Evolutionary conservation across 2,113 vertebrate species (phyloP).

Genomic region (Thryonomys swinderianus): DNA sequence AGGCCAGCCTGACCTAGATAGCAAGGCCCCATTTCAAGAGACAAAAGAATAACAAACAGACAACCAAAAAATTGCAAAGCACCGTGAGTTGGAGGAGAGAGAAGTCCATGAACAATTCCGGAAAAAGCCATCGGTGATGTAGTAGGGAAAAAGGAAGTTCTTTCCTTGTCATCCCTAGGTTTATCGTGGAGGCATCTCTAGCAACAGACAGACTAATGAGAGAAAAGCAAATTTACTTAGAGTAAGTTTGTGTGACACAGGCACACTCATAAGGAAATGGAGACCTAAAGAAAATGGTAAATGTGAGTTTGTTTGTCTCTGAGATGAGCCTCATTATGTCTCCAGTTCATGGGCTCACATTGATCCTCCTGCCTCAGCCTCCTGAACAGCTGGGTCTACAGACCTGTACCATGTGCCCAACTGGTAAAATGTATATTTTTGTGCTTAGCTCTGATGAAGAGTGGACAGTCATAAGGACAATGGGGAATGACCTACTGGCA

Average conservation of each 20-base stretch:
- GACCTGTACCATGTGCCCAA: not conserved
- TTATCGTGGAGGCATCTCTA: not conserved
- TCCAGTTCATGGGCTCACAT: not conserved
- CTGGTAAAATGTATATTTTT: not conserved
- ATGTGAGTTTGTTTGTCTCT: too few relatives aligned
- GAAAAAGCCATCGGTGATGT: not conserved
- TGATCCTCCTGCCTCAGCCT: not conserved
- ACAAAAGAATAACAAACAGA: not conserved
- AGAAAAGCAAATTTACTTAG: not conserved
- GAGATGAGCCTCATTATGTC: not conserved
- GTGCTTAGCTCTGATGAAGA: not conserved
- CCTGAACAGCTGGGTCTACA: not conserved
- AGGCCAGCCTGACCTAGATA: not conserved
- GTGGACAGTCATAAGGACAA: not conserved
- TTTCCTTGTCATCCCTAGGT: not conserved
- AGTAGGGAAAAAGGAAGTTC: not conserved
- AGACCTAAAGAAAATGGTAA: not conserved
- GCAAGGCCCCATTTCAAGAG: not conserved
- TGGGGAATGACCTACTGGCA: not conserved
- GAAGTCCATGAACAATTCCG: not conserved
- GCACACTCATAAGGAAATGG: not conserved
- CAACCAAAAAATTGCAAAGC: not conserved
- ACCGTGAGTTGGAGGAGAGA: not conserved
- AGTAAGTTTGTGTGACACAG: not conserved
- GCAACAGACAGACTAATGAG: not conserved